phyloP scores from a whole-genome alignment of 2,888 invertebrate genomes.

The Drosophila sordidapex region DNA sequence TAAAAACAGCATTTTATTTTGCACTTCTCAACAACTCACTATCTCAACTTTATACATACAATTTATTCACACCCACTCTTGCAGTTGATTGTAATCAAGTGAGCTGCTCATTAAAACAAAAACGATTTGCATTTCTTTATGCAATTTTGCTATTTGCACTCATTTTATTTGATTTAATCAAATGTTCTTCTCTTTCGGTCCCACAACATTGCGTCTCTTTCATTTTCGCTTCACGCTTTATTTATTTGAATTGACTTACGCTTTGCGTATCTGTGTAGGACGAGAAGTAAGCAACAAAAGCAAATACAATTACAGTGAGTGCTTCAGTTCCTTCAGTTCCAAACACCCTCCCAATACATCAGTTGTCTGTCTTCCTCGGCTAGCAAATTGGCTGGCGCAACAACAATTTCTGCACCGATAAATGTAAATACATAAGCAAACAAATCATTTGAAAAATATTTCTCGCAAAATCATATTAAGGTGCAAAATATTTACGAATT shows the following conservation, averaged over 20 bases:
- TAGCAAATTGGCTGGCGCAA: conserved; percentile 59
- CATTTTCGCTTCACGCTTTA: conserved; percentile 55
- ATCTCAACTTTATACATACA: not conserved
- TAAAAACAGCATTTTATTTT: not conserved
- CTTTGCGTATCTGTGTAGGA: conserved; percentile 51
- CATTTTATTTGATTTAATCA: conserved; percentile 73
- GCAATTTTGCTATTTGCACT: conserved; percentile 68
- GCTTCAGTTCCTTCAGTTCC: conserved; percentile 48
- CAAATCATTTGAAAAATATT: conserved; percentile 77
- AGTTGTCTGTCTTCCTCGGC: conserved; percentile 27
- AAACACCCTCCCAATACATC: not conserved
- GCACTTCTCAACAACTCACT: no score
- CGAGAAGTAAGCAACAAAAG: conserved; percentile 70
- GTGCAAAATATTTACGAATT: conserved; percentile 75
- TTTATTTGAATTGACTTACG: conserved; percentile 75
- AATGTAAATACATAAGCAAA: conserved; percentile 77
- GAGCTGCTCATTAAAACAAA: conserved; percentile 42
- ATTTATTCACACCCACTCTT: conserved; percentile 5
- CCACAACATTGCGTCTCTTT: conserved; percentile 28
- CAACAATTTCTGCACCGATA: conserved; percentile 66
- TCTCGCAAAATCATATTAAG: conserved; percentile 74
- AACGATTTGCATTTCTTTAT: conserved; percentile 62
- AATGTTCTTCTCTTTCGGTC: conserved; percentile 40
- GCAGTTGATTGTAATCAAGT: conserved; percentile 39
- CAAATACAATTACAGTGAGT: conserved; percentile 77